These are phyloP conservation scores for Mya arenaria DNA, from an alignment of 1,140 invertebrate species.

Conservation along the genomic window DNA sequence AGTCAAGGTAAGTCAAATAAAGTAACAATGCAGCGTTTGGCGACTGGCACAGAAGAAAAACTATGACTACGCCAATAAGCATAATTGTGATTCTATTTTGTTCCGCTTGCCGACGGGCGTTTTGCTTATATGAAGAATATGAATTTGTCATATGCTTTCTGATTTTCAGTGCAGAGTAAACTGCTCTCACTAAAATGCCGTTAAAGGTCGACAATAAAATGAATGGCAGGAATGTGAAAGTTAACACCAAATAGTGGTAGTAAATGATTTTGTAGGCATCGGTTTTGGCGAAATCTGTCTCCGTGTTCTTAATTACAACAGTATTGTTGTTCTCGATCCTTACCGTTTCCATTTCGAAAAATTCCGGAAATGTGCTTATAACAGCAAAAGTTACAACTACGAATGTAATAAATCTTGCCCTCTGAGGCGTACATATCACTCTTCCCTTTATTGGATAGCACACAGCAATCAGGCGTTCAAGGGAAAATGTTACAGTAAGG, in stretches of 20 bases:
- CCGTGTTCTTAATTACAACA: neutral
- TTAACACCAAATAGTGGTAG: conserved; percentile 85
- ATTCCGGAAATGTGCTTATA: conserved; percentile 61
- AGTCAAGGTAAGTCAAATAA: conserved; percentile 51
- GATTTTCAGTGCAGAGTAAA: conserved; percentile 83
- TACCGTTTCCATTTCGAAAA: conserved; percentile 62
- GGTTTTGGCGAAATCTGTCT: conserved; percentile 77
- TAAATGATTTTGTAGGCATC: conserved; percentile 85
- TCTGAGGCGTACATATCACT: conserved; percentile 85
- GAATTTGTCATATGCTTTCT: conserved; percentile 82
- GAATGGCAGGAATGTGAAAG: conserved; percentile 87
- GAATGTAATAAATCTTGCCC: conserved; percentile 57
- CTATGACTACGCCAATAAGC: conserved; percentile 87
- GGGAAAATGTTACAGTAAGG: conserved; percentile 89
- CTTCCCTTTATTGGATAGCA: conserved; percentile 89
- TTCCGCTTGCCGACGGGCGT: conserved; percentile 49
- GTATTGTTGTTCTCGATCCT: conserved; percentile 1
- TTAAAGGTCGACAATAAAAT: conserved; percentile 87
- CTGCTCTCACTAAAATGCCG: conserved; percentile 86
- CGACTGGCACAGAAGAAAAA: conserved; percentile 89
- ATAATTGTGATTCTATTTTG: conserved; percentile 86
- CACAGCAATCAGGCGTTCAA: conserved; percentile 89
- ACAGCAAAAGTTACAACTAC: conserved; percentile 50
- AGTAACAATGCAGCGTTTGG: conserved; percentile 83
- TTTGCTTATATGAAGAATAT: neutral